Conservation (phyloP, 2,797 vertebrate genomes). For the Glyptemys insculpta region DNA sequence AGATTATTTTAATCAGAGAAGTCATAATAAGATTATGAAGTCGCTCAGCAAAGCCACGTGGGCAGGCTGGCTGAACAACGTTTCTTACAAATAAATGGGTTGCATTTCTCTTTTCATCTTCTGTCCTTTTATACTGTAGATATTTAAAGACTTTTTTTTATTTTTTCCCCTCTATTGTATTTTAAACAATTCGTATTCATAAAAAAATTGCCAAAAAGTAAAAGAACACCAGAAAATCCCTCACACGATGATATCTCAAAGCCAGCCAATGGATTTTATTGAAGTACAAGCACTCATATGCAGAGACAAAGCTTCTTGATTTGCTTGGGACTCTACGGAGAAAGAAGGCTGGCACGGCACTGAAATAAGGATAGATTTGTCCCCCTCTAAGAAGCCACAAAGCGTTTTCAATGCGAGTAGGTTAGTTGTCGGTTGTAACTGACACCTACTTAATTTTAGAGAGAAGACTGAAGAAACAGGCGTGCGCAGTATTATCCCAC, state of each 20-base stretch:
- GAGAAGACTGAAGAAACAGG: neutral
- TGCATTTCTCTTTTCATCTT: neutral
- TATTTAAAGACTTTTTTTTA: neutral
- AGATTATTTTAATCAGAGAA: too few species aligned
- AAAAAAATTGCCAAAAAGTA: neutral
- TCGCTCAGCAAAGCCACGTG: neutral
- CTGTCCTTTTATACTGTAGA: neutral
- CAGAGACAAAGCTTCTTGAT: neutral
- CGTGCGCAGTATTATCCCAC: neutral
- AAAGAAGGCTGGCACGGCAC: neutral
- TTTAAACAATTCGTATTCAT: neutral
- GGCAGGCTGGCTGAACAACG: neutral
- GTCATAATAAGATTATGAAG: accelerated
- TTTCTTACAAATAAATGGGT: neutral
- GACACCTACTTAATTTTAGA: neutral
- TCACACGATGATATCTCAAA: neutral
- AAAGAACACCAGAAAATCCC: neutral
- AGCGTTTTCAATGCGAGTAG: neutral
- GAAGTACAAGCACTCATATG: neutral
- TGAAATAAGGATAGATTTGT: neutral
- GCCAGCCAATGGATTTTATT: neutral
- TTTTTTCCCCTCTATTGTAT: neutral
- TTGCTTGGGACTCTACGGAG: neutral
- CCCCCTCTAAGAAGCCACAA: neutral
- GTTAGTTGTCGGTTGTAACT: neutral